Conservation (phyloP, 2,888 invertebrate genomes). For the Dermolepida albohirtum region DNA sequence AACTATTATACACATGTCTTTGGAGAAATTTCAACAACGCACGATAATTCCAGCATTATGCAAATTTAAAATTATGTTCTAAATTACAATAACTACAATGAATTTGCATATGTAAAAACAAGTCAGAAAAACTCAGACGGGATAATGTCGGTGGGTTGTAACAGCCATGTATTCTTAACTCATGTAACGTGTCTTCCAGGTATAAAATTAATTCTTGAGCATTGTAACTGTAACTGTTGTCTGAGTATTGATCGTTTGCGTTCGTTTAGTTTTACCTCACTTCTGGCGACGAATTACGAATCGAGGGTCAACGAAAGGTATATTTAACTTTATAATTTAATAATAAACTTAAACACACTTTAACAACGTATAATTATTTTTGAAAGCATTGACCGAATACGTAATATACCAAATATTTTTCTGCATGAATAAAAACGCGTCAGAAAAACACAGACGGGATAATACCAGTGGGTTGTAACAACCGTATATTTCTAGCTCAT, state of each 20-base stretch:
- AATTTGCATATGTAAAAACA: constrained; percentile 24
- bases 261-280: constrained; percentile 1
- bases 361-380: constrained; percentile 11
- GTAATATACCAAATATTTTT: not conserved
- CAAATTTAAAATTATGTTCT: no score
- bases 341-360: not conserved
- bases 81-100: constrained; percentile 10
- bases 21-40: constrained; percentile 24
- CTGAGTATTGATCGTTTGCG: not conserved
- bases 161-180: constrained; percentile 3
- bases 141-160: constrained; percentile 25
- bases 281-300: not conserved
- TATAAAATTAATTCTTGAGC: constrained; percentile 5
- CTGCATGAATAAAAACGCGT: no score
- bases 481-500: no score
- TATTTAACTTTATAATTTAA: constrained; percentile 2
- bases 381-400: constrained; percentile 4
- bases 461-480: no score
- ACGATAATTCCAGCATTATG: constrained; percentile 24
- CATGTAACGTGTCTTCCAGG: constrained; percentile 4
- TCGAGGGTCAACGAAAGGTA: no score
- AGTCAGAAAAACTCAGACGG: constrained; percentile 7
- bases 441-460: no score
- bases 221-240: constrained; percentile 16
- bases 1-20: constrained; percentile 7